phyloP scores from a whole-genome alignment of 2,888 invertebrate genomes.

The Diploptera punctata region DNA sequence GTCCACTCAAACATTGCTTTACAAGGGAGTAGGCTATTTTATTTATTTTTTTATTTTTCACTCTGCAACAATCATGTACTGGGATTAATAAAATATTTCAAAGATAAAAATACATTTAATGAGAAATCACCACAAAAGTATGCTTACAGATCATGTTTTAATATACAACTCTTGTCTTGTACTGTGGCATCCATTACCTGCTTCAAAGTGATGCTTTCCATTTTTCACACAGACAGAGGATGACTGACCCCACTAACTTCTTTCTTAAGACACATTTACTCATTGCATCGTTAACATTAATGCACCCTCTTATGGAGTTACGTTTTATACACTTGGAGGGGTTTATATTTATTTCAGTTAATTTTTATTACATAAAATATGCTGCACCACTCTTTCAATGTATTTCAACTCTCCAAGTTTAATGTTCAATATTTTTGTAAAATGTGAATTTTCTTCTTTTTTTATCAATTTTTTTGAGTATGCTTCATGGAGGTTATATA shows the following conservation, averaged over 20 bases:
- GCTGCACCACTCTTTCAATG: not conserved
- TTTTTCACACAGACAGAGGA: slow-evolving; percentile 15
- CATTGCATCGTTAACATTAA: not conserved
- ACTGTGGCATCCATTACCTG: slow-evolving; percentile 40
- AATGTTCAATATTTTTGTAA: slow-evolving; percentile 17
- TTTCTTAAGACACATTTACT: not conserved
- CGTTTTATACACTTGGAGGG: slow-evolving; percentile 3
- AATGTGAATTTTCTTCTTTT: not conserved
- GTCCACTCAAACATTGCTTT: slow-evolving; percentile 35
- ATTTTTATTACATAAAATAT: slow-evolving; percentile 23
- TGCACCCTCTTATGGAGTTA: slow-evolving; percentile 16
- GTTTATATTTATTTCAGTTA: no score
- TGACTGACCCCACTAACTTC: not conserved
- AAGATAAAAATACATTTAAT: slow-evolving; percentile 47
- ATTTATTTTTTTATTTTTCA: not conserved
- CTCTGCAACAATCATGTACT: slow-evolving; percentile 37
- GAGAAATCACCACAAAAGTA: slow-evolving; percentile 45
- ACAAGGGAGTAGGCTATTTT: slow-evolving; percentile 19
- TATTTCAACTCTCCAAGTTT: not conserved
- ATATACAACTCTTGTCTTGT: slow-evolving; percentile 43
- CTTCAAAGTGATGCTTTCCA: not conserved
- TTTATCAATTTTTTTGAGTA: slow-evolving; percentile 9
- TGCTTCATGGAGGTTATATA: slow-evolving; percentile 14
- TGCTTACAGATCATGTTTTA: slow-evolving; percentile 43
- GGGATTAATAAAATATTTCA: slow-evolving; percentile 45